Percentiles rank a stretch among this genome's conserved stretches.
Conservation (phyloP, 2,888 invertebrate species). For the Brachylomia viminalis region DNA sequence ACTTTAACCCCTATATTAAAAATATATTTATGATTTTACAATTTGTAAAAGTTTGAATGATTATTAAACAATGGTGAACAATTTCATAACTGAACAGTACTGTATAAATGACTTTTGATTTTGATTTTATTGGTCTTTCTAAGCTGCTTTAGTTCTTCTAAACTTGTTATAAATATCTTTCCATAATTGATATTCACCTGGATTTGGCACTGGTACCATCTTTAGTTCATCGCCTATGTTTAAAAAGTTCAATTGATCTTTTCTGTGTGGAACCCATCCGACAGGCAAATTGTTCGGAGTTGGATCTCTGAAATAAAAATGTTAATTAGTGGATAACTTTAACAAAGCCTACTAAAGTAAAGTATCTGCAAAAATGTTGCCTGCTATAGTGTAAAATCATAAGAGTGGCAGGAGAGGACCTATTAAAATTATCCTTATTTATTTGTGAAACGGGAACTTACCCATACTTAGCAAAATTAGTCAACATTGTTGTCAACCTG, state of each 20-base stretch:
- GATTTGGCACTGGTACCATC: slow-evolving; percentile 75
- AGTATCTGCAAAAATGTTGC: neutral
- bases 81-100: neutral
- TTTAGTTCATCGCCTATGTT: slow-evolving; percentile 73
- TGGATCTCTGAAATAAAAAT: slow-evolving; percentile 72
- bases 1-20: too few species aligned
- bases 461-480: slow-evolving; percentile 86
- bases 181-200: slow-evolving; percentile 76
- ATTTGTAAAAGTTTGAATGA: neutral
- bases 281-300: slow-evolving; percentile 75
- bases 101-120: too few species aligned
- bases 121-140: neutral
- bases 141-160: slow-evolving; percentile 45
- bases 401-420: too few species aligned
- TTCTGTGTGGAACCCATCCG: slow-evolving; percentile 75
- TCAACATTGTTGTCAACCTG: slow-evolving; percentile 81
- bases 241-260: slow-evolving; percentile 72
- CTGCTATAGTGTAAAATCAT: neutral
- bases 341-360: neutral
- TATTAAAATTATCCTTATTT: neutral
- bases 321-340: neutral
- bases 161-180: slow-evolving; percentile 74
- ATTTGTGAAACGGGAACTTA: slow-evolving; percentile 54
- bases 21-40: neutral
- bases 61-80: too few species aligned